phyloP scores from a whole-genome alignment of 2,113 vertebrate species.

The Dissostichus mawsoni region DNA sequence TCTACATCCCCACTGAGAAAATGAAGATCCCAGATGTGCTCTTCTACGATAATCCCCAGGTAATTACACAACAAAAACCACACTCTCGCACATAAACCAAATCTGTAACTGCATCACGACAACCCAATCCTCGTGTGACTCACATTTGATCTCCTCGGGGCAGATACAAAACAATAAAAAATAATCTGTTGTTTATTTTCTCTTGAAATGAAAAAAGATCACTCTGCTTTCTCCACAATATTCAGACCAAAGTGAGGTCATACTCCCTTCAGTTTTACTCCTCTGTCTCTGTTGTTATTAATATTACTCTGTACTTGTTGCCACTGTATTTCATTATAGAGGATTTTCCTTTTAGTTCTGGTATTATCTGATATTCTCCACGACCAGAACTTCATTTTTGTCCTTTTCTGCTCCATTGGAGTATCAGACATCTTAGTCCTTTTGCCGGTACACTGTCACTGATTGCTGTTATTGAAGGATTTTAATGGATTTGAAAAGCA shows the following conservation, averaged over 20 bases:
- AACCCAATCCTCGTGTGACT: no score
- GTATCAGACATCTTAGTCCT: conserved; percentile 13
- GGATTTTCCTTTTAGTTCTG: conserved; percentile 43
- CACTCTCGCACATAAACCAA: not conserved
- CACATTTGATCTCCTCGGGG: not conserved
- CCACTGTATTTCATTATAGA: conserved; percentile 33
- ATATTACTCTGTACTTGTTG: not conserved
- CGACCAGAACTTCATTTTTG: no score
- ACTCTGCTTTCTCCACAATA: not conserved
- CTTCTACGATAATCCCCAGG: conserved; percentile 97
- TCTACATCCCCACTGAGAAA: conserved; percentile 88
- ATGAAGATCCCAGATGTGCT: conserved; percentile 97
- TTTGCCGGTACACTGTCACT: not conserved
- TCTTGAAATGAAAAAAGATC: not conserved
- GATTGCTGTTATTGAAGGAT: conserved; percentile 1
- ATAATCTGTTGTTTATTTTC: conserved; percentile 13
- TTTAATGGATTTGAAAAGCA: conserved; percentile 21
- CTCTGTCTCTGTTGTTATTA: not conserved
- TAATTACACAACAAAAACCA: conserved; percentile 52
- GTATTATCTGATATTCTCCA: conserved; percentile 29
- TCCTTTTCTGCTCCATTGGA: not conserved
- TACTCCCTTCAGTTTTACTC: not conserved
- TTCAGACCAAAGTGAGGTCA: not conserved
- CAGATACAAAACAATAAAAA: conserved; percentile 39
- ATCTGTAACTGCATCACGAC: no score